Conservation (phyloP, 1,140 invertebrate genomes). For the honey bee (Apis mellifera) region DNA sequence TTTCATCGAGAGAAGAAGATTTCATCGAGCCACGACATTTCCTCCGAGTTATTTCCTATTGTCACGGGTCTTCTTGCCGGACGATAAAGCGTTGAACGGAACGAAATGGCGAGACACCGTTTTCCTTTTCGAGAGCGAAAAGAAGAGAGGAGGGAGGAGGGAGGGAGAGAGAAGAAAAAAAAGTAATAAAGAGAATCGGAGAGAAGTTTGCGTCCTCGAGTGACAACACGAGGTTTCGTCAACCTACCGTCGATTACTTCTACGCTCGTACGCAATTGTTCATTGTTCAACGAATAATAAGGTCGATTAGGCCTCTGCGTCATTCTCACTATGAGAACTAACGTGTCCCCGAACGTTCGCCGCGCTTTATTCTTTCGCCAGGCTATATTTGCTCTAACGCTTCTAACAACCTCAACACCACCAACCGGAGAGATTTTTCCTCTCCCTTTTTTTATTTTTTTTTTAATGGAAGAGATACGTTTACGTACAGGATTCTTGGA, state of each 20-base stretch:
- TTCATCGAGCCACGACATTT: conserved; percentile 38
- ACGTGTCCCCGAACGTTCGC: conserved; percentile 33
- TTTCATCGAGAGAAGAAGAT: conserved; percentile 19
- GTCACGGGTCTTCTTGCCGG: conserved; percentile 23
- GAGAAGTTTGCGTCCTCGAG: conserved; percentile 50
- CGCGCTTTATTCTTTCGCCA: conserved; percentile 24
- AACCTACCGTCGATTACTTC: conserved; percentile 60
- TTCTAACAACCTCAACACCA: not conserved
- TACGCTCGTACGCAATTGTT: conserved; percentile 65
- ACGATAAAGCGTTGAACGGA: conserved; percentile 32
- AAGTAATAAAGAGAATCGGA: not conserved
- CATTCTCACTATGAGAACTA: conserved; percentile 58
- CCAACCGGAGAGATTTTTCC: no score
- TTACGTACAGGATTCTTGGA: no score
- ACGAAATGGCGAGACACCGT: conserved; percentile 40
- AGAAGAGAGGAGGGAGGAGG: not conserved
- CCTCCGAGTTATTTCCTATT: conserved; percentile 12
- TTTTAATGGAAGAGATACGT: no score
- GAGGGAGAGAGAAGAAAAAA: not conserved
- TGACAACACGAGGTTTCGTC: conserved; percentile 49
- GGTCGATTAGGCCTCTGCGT: conserved; percentile 65
- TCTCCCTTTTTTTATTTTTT: no score
- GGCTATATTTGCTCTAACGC: not conserved
- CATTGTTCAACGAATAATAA: conserved; percentile 68
- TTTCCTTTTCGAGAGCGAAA: conserved; percentile 36